phyloP scores from a whole-genome alignment of 2,113 vertebrate genomes.

The Oenanthe melanoleuca region DNA sequence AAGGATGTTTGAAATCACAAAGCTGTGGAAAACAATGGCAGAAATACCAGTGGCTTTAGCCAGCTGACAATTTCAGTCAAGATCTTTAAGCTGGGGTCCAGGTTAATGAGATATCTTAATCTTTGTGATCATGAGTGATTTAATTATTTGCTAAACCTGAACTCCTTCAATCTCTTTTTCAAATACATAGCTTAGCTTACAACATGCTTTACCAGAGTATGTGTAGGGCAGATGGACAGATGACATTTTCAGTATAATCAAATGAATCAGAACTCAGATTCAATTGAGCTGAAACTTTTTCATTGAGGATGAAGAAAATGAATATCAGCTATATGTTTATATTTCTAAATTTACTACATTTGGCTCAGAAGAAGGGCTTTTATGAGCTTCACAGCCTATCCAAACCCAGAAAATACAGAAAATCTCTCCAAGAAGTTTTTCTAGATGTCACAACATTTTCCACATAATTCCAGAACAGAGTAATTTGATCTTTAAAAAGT shows the following conservation, averaged over 20 bases:
- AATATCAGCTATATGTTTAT: neutral
- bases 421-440: constrained; percentile 9
- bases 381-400: neutral
- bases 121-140: neutral
- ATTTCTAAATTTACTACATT: constrained; percentile 10
- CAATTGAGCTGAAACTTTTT: neutral
- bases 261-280: neutral
- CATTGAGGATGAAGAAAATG: neutral
- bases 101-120: neutral
- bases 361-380: neutral
- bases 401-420: constrained; percentile 24
- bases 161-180: neutral
- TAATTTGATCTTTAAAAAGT: constrained; percentile 12
- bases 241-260: neutral
- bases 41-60: neutral
- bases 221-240: neutral
- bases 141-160: neutral
- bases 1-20: neutral
- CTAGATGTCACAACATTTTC: neutral
- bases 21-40: neutral
- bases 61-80: neutral
- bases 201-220: neutral
- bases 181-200: neutral
- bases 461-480: neutral
- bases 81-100: neutral